A percentile compares a stretch with the other conserved stretches of the same genome.
Evolutionary conservation across 1,140 invertebrate species (phyloP).

Genomic region (Tetramorium simillimum): DNA sequence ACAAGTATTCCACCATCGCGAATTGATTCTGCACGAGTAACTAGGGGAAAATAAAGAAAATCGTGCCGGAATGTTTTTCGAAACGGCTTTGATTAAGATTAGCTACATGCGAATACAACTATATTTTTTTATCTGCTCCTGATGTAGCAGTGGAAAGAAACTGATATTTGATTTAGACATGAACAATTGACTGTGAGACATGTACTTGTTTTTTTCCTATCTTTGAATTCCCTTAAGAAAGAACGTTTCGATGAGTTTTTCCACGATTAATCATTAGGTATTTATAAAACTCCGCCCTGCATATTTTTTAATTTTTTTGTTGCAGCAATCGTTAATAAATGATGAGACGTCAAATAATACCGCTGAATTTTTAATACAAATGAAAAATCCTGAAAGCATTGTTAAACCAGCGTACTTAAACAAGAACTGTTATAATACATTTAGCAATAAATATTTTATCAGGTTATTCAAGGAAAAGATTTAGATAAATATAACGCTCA

Average conservation of each 20-base stretch:
- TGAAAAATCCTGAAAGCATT: slow-evolving; percentile 15
- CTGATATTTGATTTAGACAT: neutral
- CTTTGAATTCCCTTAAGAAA: neutral
- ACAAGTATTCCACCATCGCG: slow-evolving; percentile 2
- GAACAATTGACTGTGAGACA: neutral
- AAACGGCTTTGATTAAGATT: neutral
- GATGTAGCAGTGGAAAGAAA: neutral
- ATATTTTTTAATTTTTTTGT: slow-evolving; percentile 22
- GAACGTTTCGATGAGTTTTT: neutral
- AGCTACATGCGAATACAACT: neutral
- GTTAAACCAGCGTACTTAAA: neutral
- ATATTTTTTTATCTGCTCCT: neutral
- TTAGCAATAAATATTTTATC: neutral
- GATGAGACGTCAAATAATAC: neutral
- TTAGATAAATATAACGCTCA: neutral
- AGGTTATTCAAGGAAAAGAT: neutral
- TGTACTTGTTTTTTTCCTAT: neutral
- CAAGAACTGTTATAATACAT: neutral
- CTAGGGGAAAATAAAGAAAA: slow-evolving; percentile 1
- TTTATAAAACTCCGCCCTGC: neutral
- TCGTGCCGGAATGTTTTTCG: neutral
- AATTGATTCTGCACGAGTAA: slow-evolving; percentile 34
- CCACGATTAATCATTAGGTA: neutral
- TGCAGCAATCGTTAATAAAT: neutral
- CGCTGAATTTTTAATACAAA: neutral